Evolutionary conservation across 2,113 vertebrate genomes (phyloP), one percentile per base, ranked within the genome.

Genomic region (Edolisoma coerulescens): DNA sequence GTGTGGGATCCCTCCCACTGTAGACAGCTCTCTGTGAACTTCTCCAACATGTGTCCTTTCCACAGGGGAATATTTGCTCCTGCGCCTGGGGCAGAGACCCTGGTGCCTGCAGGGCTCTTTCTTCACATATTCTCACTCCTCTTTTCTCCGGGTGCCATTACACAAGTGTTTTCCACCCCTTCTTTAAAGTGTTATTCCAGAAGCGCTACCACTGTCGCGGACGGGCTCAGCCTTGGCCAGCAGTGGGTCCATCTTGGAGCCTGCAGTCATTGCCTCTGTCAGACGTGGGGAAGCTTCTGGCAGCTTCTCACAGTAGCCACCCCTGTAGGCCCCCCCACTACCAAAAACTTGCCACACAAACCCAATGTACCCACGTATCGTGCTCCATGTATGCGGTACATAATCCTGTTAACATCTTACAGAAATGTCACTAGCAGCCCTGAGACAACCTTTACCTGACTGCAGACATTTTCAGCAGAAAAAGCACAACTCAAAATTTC

Each of bases 131-230:
- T 41, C 44, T 71, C 57, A 65, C 14, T 65, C 23, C 20, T 44
- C 45, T 50, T 60, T 63, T 16, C 35, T 23, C 35, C 1, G 0
- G 5, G 10, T 70, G 33, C 39, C 1, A 0, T 26, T 32, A 9
- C 23, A 32, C 11, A 80, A 13, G 5, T 16, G 21, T n/a, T 52
- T 44, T 41, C 18, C 9, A 19, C 19, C 17, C 10, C 33, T 16
- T 44, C 28, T 52, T 30, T 7, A 16, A 61, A 33, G 27, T 13
- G 14, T 45, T 57, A 13, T 45, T 47, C 10, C 50, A 65, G 59
- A 73, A n/a, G 45, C 0, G 0, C 26, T 57, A 27, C 42, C 49
- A 64, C 28, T 6, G 27, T 20, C 0, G 0, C 21, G 37, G 71
- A 28, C 28, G 22, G 41, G 41, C 65, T 79, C 41, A 24, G 27